Evolutionary conservation across 2,888 invertebrate genomes (phyloP).

Genomic region (Agapostemon virescens): DNA sequence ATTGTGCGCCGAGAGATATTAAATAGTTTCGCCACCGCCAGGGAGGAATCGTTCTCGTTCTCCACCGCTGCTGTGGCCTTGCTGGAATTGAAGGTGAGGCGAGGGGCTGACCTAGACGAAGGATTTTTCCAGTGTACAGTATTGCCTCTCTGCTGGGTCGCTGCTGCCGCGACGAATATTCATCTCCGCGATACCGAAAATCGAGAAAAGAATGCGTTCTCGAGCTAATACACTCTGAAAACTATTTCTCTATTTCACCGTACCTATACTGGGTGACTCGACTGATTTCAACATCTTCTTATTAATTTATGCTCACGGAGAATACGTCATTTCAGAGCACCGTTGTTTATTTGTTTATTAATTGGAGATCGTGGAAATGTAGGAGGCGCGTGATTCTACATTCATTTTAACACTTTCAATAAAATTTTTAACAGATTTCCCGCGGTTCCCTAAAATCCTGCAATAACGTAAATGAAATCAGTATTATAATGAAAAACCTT

Average conservation of each 20-base stretch:
- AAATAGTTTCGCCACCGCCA: slow-evolving; percentile 24
- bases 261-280: neutral
- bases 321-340: too few relatives aligned
- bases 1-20: slow-evolving; percentile 25
- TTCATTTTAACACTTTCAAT: too few relatives aligned
- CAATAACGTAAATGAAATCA: too few relatives aligned
- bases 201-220: neutral
- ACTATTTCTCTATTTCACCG: neutral
- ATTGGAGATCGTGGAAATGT: too few relatives aligned
- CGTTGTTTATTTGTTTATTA: too few relatives aligned
- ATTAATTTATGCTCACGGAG: too few relatives aligned
- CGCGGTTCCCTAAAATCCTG: too few relatives aligned
- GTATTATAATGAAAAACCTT: too few relatives aligned
- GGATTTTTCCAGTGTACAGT: neutral
- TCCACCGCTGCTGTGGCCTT: slow-evolving; percentile 2
- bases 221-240: neutral
- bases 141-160: neutral
- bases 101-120: neutral
- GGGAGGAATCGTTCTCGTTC: slow-evolving; percentile 2
- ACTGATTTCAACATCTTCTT: neutral
- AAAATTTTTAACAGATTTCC: too few relatives aligned
- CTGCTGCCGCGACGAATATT: neutral
- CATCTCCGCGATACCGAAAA: neutral
- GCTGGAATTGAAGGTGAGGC: neutral
- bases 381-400: too few relatives aligned